Evolutionary conservation across 2,113 vertebrate genomes (phyloP).

Genomic region (Psophia crepitans): DNA sequence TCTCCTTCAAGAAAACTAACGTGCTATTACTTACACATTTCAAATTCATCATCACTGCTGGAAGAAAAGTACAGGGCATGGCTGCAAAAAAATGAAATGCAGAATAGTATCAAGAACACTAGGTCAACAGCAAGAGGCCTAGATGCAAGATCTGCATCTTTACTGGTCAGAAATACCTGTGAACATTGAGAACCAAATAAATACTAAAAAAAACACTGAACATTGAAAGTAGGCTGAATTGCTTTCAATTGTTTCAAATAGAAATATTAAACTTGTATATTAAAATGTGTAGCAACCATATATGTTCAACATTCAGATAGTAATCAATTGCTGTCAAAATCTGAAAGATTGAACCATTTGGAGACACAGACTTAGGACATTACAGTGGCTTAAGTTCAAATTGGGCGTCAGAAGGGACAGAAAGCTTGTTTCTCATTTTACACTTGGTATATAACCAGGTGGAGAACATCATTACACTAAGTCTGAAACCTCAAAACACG

Average conservation of each 20-base stretch:
- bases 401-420: fast-evolving
- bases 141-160: background rate
- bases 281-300: background rate
- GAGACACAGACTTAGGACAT: background rate
- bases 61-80: background rate
- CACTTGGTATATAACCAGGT: fast-evolving
- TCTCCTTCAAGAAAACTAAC: background rate
- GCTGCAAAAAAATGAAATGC: conserved; percentile 7
- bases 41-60: conserved; percentile 76
- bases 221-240: background rate
- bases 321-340: background rate
- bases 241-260: background rate
- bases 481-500: background rate
- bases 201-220: background rate
- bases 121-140: background rate
- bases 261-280: background rate
- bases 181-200: background rate
- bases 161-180: background rate
- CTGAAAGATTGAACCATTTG: background rate
- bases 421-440: background rate
- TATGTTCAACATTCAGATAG: background rate
- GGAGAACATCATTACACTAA: fast-evolving
- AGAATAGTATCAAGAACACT: background rate
- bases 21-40: conserved; percentile 74
- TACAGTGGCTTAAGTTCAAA: background rate